Evolutionary conservation across 1,140 invertebrate species (phyloP).

Genomic region (Monomorium pharaonis): DNA sequence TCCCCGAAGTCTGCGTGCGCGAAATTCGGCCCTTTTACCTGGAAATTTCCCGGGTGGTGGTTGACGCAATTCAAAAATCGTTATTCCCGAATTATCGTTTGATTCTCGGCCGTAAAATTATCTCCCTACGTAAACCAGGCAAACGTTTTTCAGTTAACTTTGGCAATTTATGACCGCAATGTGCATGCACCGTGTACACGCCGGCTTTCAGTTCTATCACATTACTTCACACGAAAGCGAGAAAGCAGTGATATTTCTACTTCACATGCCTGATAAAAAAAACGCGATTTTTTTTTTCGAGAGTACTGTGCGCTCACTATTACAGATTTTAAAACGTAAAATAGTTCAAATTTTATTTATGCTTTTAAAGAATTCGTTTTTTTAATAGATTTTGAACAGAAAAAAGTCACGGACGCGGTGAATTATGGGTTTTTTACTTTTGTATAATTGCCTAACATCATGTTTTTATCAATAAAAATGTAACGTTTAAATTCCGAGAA

Average conservation of each 20-base stretch:
- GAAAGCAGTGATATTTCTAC: neutral
- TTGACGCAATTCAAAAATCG: neutral
- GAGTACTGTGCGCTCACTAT: too few relatives aligned
- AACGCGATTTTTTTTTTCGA: too few relatives aligned
- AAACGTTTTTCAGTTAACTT: neutral
- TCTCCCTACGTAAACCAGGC: neutral
- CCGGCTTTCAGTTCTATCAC: neutral
- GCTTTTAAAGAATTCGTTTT: too few relatives aligned
- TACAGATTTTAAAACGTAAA: too few relatives aligned
- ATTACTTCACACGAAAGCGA: neutral
- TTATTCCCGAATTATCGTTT: neutral
- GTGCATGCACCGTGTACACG: neutral
- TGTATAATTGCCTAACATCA: too few relatives aligned
- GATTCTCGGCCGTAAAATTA: slow-evolving; percentile 2
- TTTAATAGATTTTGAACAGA: too few relatives aligned
- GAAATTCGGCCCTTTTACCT: neutral
- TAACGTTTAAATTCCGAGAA: too few relatives aligned
- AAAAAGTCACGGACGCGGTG: too few relatives aligned
- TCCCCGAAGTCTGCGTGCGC: neutral
- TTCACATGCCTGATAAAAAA: neutral
- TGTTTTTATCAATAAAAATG: too few relatives aligned
- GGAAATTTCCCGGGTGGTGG: neutral
- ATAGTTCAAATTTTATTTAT: too few relatives aligned
- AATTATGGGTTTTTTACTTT: too few relatives aligned
- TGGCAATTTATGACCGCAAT: slow-evolving; percentile 8